Conservation (phyloP, 2,888 invertebrate genomes). For the Epinotia ramella region DNA sequence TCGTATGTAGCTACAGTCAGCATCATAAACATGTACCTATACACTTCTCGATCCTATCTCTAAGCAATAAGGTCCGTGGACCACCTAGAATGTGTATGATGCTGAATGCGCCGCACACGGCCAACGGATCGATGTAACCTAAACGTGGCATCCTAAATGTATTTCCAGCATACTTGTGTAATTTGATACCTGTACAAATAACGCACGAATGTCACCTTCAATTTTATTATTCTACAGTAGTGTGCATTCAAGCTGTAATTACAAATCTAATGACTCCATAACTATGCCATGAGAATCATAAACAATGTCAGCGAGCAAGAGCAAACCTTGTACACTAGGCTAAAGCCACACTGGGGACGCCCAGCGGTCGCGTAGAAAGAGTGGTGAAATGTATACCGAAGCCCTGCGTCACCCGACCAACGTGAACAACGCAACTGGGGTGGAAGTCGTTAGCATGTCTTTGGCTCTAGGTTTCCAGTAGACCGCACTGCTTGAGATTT, state of each 20-base stretch:
- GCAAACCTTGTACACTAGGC: not conserved
- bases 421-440: too few relatives aligned
- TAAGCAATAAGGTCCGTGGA: too few relatives aligned
- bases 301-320: not conserved
- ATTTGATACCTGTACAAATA: constrained; percentile 4
- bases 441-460: too few relatives aligned
- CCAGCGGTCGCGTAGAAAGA: too few relatives aligned
- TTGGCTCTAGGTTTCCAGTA: too few relatives aligned
- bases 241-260: constrained; percentile 37
- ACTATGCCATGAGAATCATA: constrained; percentile 15
- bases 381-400: too few relatives aligned
- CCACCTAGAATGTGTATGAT: too few relatives aligned
- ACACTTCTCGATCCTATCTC: too few relatives aligned
- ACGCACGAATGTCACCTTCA: constrained; percentile 17
- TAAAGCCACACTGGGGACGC: too few relatives aligned
- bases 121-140: not conserved
- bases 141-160: not conserved
- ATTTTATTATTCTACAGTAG: constrained; percentile 22
- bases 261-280: constrained; percentile 37
- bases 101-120: not conserved
- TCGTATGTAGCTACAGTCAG: not conserved
- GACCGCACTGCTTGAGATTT: too few relatives aligned
- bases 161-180: not conserved
- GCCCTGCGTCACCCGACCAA: too few relatives aligned
- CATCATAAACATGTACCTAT: too few relatives aligned